Evolutionary conservation across 2,113 vertebrate genomes (phyloP), one percentile per base, ranked within the genome.

Genomic region (Paramisgurnus dabryanus): DNA sequence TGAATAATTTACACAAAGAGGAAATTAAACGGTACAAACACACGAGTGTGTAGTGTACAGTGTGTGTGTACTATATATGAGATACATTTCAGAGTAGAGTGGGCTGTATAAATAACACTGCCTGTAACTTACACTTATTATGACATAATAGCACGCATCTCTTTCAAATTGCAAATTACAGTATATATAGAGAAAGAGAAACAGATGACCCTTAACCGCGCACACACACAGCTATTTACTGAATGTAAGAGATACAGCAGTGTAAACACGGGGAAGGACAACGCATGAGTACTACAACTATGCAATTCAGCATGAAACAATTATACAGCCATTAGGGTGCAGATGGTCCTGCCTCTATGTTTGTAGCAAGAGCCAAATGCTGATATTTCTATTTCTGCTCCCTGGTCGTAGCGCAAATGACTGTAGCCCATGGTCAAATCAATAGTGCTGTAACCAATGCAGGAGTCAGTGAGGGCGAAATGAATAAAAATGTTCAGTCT

Each of bases 111-210:
- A 80, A 66, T 27, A 74, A 66, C 34, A 43, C 13, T 17, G 27
- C 6, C 5, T 22, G 10, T 34, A 78, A 64, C 47, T 82, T 77
- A 80, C 34, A 6, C 76, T 77, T 45, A 84, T 81, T 81, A 77
- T 55, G 17, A n/a, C 27, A 40, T 61, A 63, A 43, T 40, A 47
- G 57, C 45, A 15, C 61, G 72, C 68, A 69, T 86, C 53, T 71
- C 58, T 73, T 27, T 45, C 71, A 22, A 67, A 76, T 57, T n/a
- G 70, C 65, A 71, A 86, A 76, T 84, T 76, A 72, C 65, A 74
- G 55, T 34, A 34, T 3, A 34, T 76, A 67, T 43, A 41, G 34
- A 67, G 53, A 79, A 81, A 79, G 22, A 65, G 43, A 74, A 12
- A 63, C 71, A 50, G 63, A 78, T 55, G 43, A 53, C 50, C 17